These are phyloP conservation scores for Arothron firmamentum DNA, from an alignment of 2,113 vertebrate genomes.

Conservation along the genomic window DNA sequence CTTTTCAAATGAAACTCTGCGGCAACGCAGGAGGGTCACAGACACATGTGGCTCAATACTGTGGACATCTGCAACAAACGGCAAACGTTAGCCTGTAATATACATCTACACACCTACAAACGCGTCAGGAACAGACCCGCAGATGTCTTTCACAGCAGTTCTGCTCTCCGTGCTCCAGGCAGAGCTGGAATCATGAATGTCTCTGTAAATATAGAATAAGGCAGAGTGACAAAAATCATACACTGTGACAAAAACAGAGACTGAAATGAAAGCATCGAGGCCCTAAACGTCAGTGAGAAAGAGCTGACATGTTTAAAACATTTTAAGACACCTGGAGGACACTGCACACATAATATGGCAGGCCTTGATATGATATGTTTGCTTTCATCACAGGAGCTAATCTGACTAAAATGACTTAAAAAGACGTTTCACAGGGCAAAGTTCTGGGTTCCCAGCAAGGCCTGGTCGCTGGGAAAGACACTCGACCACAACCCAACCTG, in stretches of 20 bases:
- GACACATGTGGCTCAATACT: constrained; percentile 9
- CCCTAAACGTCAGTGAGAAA: background rate
- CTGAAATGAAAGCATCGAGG: constrained; percentile 39
- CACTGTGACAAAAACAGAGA: constrained; percentile 13
- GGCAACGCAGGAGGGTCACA: background rate
- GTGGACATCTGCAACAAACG: constrained; percentile 1
- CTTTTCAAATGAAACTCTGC: constrained; percentile 14
- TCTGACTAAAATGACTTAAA: constrained; percentile 19
- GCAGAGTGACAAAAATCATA: constrained; percentile 38
- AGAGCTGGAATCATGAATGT: constrained; percentile 6
- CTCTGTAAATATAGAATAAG: constrained; percentile 45
- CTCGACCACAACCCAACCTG: constrained; percentile 22
- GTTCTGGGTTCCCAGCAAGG: background rate
- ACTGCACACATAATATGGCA: constrained; percentile 1
- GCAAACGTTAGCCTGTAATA: background rate
- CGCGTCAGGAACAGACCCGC: background rate
- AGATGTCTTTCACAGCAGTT: constrained; percentile 26
- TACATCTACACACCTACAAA: constrained; percentile 8
- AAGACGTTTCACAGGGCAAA: constrained; percentile 4
- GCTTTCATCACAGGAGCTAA: background rate
- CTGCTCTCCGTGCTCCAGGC: constrained; percentile 30
- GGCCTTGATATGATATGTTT: constrained; percentile 27
- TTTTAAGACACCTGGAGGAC: constrained; percentile 17
- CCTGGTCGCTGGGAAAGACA: constrained; percentile 22
- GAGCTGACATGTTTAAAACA: background rate